Base-by-base conservation (phyloP, 2,888 invertebrate species). In the Tanytarsus gracilentus region DNA sequence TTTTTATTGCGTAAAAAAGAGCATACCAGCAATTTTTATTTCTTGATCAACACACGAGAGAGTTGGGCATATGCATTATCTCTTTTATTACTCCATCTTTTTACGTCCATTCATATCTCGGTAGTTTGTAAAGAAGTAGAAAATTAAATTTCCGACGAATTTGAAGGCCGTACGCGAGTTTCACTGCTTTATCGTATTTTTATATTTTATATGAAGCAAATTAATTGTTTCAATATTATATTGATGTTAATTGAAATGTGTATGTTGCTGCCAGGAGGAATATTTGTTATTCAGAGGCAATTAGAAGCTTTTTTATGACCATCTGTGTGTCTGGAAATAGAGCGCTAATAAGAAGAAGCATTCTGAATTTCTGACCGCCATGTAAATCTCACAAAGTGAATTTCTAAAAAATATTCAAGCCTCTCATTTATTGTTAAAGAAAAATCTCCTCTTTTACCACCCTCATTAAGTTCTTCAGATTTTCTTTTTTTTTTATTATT, bases 191-290 rank as follows among this genome's bases (percentile, higher is more conserved):
- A 44, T 44, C 44, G 44, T 11, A 30, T 30, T 30, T 30, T 30
- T 30, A 3, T 30, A 14, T 44, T 23, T 44, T 44, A 23, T 23
- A 44, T 44, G 44, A 4, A 23, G 23, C 44, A 44, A 44, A 44
- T 44, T 44, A 44, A 44, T 44, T 44, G 44, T 44, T 44, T 44
- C 44, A 44, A 44, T 44, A 44, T 44, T 44, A 44, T 40, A 44
- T 36, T 23, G 4, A 9, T 40, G 55, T 56, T 56, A 56, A 56
- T 56, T 56, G 40, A 56, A 40, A 56, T 56, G 55, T 53, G 33
- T 33, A 40, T 9, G 9, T 29, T 56, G 39, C 25, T 52, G 9
- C n/a, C 2, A 26, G 9, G 1, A 36, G 1, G 11, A 11, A 23
- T 16, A 18, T 39, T 39, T 18, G 4, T n/a, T 40, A 7, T 21